Percentiles rank a stretch among this genome's conserved stretches.
Conservation (phyloP, 2,797 vertebrate genomes). For the Microctenopoma lineatum region DNA sequence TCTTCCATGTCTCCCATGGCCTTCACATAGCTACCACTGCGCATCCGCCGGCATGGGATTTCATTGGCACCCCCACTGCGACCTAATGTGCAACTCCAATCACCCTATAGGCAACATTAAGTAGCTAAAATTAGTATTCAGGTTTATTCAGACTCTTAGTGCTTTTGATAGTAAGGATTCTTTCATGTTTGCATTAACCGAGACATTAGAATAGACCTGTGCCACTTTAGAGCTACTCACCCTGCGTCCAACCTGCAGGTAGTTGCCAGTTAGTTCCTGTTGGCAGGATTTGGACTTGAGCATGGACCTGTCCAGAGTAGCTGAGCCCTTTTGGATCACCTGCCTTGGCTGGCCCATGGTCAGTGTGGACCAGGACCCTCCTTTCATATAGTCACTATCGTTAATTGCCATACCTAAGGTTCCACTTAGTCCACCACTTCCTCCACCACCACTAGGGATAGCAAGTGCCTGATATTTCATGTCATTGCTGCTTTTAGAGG, state of each 20-base stretch:
- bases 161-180: neutral
- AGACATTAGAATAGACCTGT: neutral
- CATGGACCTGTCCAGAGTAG: conserved; percentile 96
- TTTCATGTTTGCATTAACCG: neutral
- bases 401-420: conserved; percentile 79
- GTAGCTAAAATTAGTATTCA: conserved; percentile 21
- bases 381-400: conserved; percentile 92
- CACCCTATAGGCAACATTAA: conserved; percentile 76
- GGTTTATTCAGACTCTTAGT: neutral
- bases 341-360: conserved; percentile 95
- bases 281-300: conserved; percentile 98
- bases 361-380: conserved; percentile 95
- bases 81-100: conserved; percentile 92
- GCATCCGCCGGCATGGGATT: conserved; percentile 98
- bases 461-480: conserved; percentile 87
- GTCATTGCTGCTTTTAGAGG: conserved; percentile 95
- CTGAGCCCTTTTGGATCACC: conserved; percentile 94
- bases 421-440: conserved; percentile 76
- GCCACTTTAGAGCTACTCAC: conserved; percentile 50
- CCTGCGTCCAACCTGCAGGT: conserved; percentile 90
- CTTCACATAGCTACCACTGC: conserved; percentile 98
- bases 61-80: conserved; percentile 86
- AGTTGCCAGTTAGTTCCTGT: conserved; percentile 95
- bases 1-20: conserved; percentile 98
- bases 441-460: conserved; percentile 78